Evolutionary conservation across 2,113 vertebrate genomes (phyloP).

Genomic region (Elachura formosa): DNA sequence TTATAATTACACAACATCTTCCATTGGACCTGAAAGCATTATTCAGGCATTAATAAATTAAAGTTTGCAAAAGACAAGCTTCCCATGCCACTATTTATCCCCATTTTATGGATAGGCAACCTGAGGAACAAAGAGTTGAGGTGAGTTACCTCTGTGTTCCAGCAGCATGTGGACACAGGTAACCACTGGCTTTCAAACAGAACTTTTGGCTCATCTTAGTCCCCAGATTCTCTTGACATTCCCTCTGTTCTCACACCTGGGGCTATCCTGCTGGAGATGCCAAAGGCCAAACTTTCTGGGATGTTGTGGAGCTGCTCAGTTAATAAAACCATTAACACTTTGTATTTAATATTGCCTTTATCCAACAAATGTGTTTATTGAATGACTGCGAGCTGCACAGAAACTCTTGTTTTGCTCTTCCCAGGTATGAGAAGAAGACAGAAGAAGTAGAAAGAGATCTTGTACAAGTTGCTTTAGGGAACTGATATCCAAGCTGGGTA

Average conservation of each 20-base stretch:
- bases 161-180: background rate
- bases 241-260: background rate
- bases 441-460: background rate
- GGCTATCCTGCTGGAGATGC: background rate
- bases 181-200: background rate
- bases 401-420: background rate
- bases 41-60: conserved; percentile 41
- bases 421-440: background rate
- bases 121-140: background rate
- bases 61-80: background rate
- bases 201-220: background rate
- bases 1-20: conserved; percentile 53
- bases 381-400: background rate
- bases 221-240: background rate
- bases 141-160: background rate
- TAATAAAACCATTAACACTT: background rate
- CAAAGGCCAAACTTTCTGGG: background rate
- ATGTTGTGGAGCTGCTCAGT: background rate
- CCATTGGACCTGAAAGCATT: conserved; percentile 39
- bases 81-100: background rate
- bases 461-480: background rate
- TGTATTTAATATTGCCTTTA: background rate
- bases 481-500: background rate
- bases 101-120: background rate
- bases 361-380: background rate